phyloP scores from a whole-genome alignment of 2,113 vertebrate genomes.

The Gallinago paraguaiae region DNA sequence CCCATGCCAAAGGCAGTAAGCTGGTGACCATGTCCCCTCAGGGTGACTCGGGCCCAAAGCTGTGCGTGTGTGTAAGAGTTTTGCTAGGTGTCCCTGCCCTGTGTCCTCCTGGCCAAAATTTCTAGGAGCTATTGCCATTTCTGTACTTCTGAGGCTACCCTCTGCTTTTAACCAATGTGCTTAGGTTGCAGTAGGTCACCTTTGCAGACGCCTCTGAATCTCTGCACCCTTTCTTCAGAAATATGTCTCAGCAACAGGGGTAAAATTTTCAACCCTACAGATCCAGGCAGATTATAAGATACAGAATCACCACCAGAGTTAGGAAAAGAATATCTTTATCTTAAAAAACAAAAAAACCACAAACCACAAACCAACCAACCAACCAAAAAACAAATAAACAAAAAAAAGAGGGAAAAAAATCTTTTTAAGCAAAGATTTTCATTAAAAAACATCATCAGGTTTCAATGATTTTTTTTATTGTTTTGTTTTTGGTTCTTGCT shows the following conservation, averaged over 20 bases:
- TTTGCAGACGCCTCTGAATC: not conserved
- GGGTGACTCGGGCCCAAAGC: not conserved
- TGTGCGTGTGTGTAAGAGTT: not conserved
- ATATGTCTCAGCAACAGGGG: not conserved
- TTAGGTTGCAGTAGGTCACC: not conserved
- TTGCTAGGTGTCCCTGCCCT: fast-evolving
- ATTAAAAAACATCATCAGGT: not conserved
- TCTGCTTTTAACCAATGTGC: not conserved
- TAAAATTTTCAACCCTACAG: not conserved
- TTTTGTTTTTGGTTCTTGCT: too few species aligned
- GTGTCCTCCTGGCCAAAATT: not conserved
- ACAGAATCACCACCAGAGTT: not conserved
- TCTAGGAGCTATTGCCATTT: not conserved
- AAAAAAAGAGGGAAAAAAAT: not conserved
- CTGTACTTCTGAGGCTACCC: not conserved
- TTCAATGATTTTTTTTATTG: not conserved
- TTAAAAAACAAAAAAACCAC: not conserved
- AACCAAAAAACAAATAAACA: too few species aligned
- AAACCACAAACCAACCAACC: too few species aligned
- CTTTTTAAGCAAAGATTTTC: not conserved
- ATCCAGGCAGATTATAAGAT: not conserved
- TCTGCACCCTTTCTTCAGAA: not conserved
- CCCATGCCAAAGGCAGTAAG: not conserved
- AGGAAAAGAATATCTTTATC: not conserved
- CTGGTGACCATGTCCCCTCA: not conserved